Evolutionary conservation across 2,113 vertebrate species (phyloP).

Genomic region (Anhinga rufa): DNA sequence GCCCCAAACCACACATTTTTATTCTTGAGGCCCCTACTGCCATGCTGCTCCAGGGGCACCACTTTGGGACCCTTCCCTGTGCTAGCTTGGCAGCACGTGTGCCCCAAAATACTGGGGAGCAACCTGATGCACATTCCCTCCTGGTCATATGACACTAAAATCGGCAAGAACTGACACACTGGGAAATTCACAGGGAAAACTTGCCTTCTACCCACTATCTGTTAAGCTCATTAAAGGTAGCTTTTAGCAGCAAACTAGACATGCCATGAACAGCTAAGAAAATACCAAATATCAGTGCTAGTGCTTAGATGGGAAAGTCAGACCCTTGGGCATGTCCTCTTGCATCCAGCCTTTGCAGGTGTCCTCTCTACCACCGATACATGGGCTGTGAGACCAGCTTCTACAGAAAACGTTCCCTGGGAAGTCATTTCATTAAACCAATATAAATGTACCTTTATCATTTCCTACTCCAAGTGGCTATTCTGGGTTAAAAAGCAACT

Average conservation of each 20-base stretch:
- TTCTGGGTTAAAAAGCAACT: neutral
- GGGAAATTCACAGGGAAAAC: neutral
- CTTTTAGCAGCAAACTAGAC: neutral
- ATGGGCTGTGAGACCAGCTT: neutral
- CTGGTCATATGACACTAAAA: neutral
- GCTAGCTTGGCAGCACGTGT: fast-evolving
- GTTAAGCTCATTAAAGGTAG: neutral
- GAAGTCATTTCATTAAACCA: neutral
- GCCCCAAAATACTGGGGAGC: neutral
- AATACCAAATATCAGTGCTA: neutral
- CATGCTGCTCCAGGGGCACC: neutral
- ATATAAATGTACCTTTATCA: neutral
- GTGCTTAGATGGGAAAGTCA: neutral
- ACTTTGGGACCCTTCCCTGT: neutral
- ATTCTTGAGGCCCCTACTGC: neutral
- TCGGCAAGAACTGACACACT: neutral
- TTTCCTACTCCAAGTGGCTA: neutral
- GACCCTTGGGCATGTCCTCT: neutral
- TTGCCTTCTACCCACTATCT: neutral
- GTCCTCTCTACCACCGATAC: neutral
- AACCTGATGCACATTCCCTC: neutral
- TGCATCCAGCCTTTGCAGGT: neutral
- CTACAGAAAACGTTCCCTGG: neutral
- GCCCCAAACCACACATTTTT: neutral
- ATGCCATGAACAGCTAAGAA: neutral